These are phyloP conservation scores for Psittacula derbiana DNA, from an alignment of 2,797 vertebrate genomes.

Conservation along the genomic window DNA sequence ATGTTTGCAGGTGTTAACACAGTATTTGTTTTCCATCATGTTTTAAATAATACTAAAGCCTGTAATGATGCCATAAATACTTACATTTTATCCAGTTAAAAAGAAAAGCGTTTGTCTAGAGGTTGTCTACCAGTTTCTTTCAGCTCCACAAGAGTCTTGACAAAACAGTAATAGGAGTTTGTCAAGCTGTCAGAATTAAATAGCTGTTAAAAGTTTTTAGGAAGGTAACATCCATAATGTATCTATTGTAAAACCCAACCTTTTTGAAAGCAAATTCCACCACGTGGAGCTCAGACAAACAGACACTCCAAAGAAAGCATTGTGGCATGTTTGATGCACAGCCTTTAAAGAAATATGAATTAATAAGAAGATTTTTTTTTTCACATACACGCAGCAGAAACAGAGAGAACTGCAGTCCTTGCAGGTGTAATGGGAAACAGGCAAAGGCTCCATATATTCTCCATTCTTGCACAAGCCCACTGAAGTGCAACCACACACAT, in stretches of 20 bases:
- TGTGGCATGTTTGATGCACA: not conserved
- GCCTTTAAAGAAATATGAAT: not conserved
- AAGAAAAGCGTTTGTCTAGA: not conserved
- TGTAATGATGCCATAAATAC: not conserved
- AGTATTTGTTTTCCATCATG: not conserved
- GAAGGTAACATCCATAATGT: not conserved
- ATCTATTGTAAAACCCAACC: not conserved
- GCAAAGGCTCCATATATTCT: not conserved
- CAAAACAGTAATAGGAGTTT: not conserved
- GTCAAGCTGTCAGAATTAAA: constrained; percentile 10
- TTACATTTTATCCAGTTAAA: not conserved
- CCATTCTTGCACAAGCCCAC: not conserved
- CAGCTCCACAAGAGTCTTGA: not conserved
- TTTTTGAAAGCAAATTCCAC: not conserved
- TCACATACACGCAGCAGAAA: not conserved
- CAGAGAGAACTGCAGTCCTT: not conserved
- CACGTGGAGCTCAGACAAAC: not conserved
- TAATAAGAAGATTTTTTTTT: not conserved
- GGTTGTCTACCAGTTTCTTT: not conserved
- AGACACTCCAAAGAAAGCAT: not conserved
- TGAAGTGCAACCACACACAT: not conserved
- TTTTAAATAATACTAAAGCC: not conserved
- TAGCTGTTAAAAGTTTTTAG: not conserved
- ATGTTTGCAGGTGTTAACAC: not conserved
- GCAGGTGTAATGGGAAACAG: not conserved